phyloP scores from a whole-genome alignment of 2,113 vertebrate species.

The Pseudopipra pipra region DNA sequence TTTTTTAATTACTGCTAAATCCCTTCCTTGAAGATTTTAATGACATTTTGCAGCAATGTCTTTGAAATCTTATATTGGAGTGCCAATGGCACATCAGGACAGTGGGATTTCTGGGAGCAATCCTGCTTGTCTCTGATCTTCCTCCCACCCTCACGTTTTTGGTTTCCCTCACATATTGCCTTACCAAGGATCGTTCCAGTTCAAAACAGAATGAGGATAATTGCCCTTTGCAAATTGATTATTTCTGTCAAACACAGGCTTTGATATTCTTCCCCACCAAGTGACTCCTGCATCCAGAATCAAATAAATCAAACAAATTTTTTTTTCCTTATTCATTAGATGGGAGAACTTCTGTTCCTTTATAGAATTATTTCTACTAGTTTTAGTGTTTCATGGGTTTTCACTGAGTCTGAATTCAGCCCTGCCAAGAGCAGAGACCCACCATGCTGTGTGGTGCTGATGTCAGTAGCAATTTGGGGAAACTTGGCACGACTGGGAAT shows the following conservation, averaged over 20 bases:
- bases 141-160: background rate
- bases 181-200: background rate
- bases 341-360: background rate
- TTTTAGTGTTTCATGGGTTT: background rate
- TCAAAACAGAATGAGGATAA: background rate
- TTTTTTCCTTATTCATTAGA: background rate
- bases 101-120: background rate
- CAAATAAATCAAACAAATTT: background rate
- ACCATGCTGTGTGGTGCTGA: background rate
- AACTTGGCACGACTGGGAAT: background rate
- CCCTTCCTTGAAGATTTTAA: background rate
- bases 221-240: background rate
- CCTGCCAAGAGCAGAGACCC: background rate
- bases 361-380: background rate
- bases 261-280: background rate
- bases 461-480: background rate
- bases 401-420: background rate
- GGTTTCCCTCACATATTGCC: background rate
- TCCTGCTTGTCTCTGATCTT: background rate
- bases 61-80: background rate
- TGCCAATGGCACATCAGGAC: background rate
- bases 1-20: background rate
- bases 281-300: background rate
- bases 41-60: background rate
- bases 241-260: background rate